phyloP scores from a whole-genome alignment of 2,797 vertebrate species.

The Bovichtus variegatus region DNA sequence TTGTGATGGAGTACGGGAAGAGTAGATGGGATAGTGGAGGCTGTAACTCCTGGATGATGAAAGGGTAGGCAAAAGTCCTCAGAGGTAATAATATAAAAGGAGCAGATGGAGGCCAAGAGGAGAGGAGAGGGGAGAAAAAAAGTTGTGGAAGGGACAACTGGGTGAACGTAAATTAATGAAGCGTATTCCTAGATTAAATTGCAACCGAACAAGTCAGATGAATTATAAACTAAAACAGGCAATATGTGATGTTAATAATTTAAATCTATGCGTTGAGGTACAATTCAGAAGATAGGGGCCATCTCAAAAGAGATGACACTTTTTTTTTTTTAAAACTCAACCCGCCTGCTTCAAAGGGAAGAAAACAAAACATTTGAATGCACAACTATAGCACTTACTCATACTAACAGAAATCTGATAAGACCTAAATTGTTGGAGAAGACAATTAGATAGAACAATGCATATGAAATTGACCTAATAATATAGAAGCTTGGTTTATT shows the following conservation, averaged over 20 bases:
- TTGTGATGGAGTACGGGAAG: background rate
- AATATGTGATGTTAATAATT: background rate
- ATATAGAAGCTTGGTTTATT: background rate
- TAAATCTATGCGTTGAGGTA: background rate
- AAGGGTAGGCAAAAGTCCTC: background rate
- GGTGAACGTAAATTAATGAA: background rate
- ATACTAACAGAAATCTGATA: background rate
- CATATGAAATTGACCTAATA: background rate
- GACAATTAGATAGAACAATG: background rate
- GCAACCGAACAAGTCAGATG: background rate
- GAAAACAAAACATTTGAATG: background rate
- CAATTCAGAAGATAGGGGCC: background rate
- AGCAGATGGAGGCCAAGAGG: background rate
- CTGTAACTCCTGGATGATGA: background rate
- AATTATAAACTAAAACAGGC: background rate
- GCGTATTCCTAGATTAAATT: background rate
- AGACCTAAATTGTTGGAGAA: background rate
- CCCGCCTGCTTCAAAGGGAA: background rate
- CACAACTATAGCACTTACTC: background rate
- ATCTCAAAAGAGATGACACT: background rate
- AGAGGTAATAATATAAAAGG: constrained; percentile 6
- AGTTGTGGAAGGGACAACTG: background rate
- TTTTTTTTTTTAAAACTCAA: background rate
- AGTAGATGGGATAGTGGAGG: constrained; percentile 3
- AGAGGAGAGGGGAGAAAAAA: background rate